Base-by-base conservation (phyloP, 2,113 vertebrate species). In the Andinoacara biseriatus region DNA sequence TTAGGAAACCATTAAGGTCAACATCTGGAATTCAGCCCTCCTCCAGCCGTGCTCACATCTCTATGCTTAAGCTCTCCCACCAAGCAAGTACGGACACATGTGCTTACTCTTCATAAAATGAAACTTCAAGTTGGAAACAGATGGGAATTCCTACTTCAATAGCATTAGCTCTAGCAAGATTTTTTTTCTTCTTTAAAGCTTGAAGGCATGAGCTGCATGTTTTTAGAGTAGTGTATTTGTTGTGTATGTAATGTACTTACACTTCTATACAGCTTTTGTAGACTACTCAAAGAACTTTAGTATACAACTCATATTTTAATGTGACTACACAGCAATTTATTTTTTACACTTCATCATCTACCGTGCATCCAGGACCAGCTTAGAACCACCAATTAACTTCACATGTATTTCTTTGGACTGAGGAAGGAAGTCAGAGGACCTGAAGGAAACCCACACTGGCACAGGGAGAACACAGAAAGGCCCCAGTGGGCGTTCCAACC, bases 1-100 rank as follows among this genome's bases (percentile, higher is more conserved):
- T n/a, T 72, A n/a, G 67, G 52, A 54, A 54, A 54, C 4, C 2
- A 49, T 72, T 31, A 52, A 52, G 0, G 31, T 52, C 17, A 52
- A 31, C 65, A 72, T 72, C 65, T 72, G 46, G 26, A 72, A 52
- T n/a, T 18, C 46, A 72, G 46, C 46, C 52, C 10, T 72, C 65
- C 10, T 49, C 31, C 18, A n/a, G 46, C 26, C 49, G 10, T 29
- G 31, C 65, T 72, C 24, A 72, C 43, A 13, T 31, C 3, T 72
- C 46, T n/a, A 10, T n/a, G 43, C 24, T 52, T 52, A 29, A 31
- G 65, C 5, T 43, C 20, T 72, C 49, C 26, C 0, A 3, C 26
- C 65, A 69, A 29, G 29, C 63, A 69, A 69, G 26, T 43, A 72
- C 31, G 52, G 26, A 5, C 46, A 52, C 65, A 29, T 29, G 1